phyloP scores from a whole-genome alignment of 2,113 vertebrate genomes.

The Marmota monax region DNA sequence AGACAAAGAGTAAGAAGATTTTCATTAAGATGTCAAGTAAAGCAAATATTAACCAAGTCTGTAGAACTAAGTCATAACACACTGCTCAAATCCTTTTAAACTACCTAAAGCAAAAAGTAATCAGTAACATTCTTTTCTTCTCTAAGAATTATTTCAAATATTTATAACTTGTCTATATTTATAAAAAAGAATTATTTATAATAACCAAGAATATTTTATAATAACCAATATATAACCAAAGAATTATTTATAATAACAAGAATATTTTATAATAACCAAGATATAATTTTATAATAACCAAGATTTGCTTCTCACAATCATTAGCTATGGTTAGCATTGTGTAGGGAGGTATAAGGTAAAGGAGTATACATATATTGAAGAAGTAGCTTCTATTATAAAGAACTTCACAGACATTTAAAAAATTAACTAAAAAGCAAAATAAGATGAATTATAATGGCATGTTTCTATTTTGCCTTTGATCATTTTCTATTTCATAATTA shows the following conservation, averaged over 20 bases:
- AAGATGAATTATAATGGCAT: neutral
- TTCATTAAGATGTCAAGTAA: constrained; percentile 52
- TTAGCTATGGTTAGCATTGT: neutral
- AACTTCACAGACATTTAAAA: neutral
- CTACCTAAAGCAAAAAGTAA: neutral
- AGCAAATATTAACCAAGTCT: constrained; percentile 49
- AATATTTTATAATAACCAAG: no score
- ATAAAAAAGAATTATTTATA: neutral
- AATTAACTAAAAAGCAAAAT: neutral
- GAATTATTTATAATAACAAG: no score
- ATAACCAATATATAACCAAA: no score
- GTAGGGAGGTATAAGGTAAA: neutral
- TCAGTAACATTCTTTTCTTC: neutral
- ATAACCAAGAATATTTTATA: no score
- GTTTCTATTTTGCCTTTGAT: neutral
- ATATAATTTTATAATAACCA: neutral
- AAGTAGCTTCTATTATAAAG: neutral
- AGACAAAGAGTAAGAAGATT: constrained; percentile 32
- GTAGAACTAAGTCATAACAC: neutral
- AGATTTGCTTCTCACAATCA: neutral
- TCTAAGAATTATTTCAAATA: neutral
- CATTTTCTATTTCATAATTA: neutral
- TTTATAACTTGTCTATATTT: neutral
- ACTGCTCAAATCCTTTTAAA: constrained; percentile 27
- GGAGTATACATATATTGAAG: neutral